These are phyloP conservation scores for Selene dorsalis DNA, from an alignment of 2,797 vertebrate species.

Conservation along the genomic window DNA sequence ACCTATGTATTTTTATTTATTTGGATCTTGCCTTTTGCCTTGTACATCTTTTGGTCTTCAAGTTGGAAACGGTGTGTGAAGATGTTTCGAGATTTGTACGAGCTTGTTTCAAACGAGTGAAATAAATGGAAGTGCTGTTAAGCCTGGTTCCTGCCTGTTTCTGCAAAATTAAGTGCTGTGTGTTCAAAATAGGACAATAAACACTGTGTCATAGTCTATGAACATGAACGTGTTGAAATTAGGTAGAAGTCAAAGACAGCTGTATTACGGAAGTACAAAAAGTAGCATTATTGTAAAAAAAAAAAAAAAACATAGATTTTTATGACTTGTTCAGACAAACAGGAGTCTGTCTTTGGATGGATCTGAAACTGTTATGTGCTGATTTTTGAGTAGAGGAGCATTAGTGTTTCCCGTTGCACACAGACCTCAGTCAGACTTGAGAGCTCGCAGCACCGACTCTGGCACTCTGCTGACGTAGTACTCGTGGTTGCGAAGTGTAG, in stretches of 20 bases:
- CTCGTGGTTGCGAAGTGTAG: conserved; percentile 90
- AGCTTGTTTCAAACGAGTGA: conserved; percentile 74
- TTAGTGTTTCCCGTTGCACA: not conserved
- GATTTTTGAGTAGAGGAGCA: not conserved
- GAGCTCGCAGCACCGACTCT: conserved; percentile 86
- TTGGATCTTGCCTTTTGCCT: conserved; percentile 63
- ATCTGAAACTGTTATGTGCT: not conserved
- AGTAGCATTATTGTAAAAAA: not conserved
- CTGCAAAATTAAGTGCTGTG: not conserved
- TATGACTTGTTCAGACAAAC: not conserved
- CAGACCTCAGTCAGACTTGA: conserved; percentile 72
- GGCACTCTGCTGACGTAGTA: conserved; percentile 92
- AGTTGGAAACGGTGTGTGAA: conserved; percentile 60
- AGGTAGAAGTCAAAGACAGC: not conserved
- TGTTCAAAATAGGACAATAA: not conserved
- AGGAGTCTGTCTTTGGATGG: not conserved
- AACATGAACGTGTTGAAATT: not conserved
- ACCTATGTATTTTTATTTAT: conserved; percentile 53
- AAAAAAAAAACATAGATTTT: not conserved
- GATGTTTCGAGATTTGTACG: conserved; percentile 70
- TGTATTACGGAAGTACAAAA: not conserved
- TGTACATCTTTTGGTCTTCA: conserved; percentile 64
- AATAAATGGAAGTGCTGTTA: conserved; percentile 76
- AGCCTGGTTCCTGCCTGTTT: conserved; percentile 24
- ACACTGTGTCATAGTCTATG: not conserved